Base-by-base conservation (phyloP, 2,113 vertebrate genomes). In the Probosciger aterrimus region DNA sequence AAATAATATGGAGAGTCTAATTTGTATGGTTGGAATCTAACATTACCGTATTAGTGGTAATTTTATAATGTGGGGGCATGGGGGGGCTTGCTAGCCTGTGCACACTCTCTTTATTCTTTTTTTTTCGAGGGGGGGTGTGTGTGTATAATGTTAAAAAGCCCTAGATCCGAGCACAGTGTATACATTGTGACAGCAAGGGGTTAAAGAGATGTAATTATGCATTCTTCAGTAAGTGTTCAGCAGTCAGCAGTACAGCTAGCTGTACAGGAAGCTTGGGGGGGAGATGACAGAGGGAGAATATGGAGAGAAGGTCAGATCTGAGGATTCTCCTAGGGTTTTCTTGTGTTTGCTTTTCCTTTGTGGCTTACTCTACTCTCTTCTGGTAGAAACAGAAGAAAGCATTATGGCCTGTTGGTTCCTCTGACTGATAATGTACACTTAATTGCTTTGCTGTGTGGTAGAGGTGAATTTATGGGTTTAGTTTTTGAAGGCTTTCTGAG, bases 281-380 rank as follows among this genome's bases (percentile, higher is more conserved):
- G 9, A 85, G 25, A 78, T 43, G 41, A 70, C 53, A 47, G 78
- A 80, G 63, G 74, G 68, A 74, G 69, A 93, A 70, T 88, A 71
- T 50, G 73, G 77, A 86, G 78, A 93, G 85, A 95, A 95, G 82
- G 93, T 96, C 89, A 88, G 79, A 90, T 90, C 65, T 47, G 92
- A 91, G 84, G 85, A 93, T 96, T 95, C 86, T 96, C 49, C 44
- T 94, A 87, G 90, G 74, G 86, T 93, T 92, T 93, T 89, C 90
- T 90, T 23, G 0, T 89, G 59, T 93, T 95, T 87, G 75, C 79
- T 88, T 93, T 93, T 90, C 87, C 82, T 95, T 82, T 88, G 62
- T 86, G 82, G 62, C 37, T 41, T 90, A 24, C 8, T 83, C 33
- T 74, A 44, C 27, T 53, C n/a, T 90, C 41, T 46, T 10, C 68